phyloP scores from a whole-genome alignment of 64 coral and sea anemone genomes.

The Pocillopora verrucosa region DNA sequence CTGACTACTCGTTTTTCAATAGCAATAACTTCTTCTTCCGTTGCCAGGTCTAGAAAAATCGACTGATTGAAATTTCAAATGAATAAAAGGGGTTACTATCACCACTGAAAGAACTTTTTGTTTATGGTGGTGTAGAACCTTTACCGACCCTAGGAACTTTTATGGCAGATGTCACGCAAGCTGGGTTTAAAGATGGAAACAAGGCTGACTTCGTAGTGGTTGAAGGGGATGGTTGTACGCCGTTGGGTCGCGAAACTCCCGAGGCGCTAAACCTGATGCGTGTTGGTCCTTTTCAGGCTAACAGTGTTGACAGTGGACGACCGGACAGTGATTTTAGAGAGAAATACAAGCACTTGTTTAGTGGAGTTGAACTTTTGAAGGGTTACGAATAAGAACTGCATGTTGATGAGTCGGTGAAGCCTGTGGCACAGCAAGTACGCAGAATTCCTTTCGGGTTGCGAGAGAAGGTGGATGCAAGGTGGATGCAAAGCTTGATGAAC shows the following conservation, averaged over 20 bases:
- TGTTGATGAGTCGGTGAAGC: too few relatives aligned
- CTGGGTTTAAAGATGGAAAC: not conserved
- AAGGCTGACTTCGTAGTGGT: slow-evolving; percentile 2
- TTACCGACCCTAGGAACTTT: not conserved
- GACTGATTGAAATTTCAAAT: too few relatives aligned
- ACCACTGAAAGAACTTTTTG: not conserved
- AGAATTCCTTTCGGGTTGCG: slow-evolving; percentile 42
- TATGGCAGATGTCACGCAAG: not conserved
- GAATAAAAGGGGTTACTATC: too few relatives aligned
- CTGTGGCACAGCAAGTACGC: too few relatives aligned
- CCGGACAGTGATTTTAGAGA: too few relatives aligned
- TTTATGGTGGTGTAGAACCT: not conserved
- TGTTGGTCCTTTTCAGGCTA: too few relatives aligned
- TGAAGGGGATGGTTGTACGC: not conserved
- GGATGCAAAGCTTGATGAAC: not conserved
- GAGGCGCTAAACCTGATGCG: not conserved
- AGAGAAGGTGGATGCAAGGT: too few relatives aligned
- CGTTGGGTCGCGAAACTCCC: not conserved
- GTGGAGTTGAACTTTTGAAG: slow-evolving; percentile 51
- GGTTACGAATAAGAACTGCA: slow-evolving; percentile 49
- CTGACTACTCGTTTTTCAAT: too few relatives aligned
- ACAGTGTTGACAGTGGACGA: too few relatives aligned
- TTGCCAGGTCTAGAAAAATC: too few relatives aligned
- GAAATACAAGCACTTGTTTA: slow-evolving; percentile 44
- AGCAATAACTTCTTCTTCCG: too few relatives aligned